Conservation (phyloP, 2,113 vertebrate species). For the Naja naja region DNA sequence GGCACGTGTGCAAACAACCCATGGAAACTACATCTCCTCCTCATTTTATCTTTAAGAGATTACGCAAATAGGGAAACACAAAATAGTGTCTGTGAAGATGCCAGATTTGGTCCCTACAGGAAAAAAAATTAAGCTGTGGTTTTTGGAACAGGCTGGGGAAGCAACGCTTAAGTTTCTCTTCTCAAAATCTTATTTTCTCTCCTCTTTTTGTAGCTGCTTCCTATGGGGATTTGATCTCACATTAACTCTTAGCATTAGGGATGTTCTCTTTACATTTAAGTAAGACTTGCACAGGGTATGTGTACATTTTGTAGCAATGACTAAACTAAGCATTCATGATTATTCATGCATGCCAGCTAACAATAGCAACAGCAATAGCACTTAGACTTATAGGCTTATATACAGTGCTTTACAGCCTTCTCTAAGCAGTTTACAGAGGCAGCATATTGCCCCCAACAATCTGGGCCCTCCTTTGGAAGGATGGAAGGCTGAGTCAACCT, state of each 20-base stretch:
- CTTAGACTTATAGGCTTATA: no score
- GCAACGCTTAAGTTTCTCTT: background rate
- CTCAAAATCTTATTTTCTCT: background rate
- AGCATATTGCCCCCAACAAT: no score
- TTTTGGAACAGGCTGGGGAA: background rate
- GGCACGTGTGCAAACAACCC: background rate
- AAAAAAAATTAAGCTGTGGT: background rate
- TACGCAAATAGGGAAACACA: background rate
- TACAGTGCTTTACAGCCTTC: no score
- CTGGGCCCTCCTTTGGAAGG: no score
- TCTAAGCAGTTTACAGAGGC: no score
- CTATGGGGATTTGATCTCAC: accelerated
- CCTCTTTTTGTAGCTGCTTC: background rate
- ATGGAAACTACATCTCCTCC: background rate
- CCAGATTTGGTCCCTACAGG: background rate
- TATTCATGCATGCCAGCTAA: background rate
- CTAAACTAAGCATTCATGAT: background rate
- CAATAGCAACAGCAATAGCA: no score
- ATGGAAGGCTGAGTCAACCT: no score
- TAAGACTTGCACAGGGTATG: background rate
- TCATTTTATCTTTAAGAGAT: background rate
- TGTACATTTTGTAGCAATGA: background rate
- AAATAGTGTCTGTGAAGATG: background rate
- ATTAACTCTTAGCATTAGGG: background rate
- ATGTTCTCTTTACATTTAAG: background rate